These are phyloP conservation scores for Trichoplusia ni DNA, from an alignment of 1,140 invertebrate genomes.

Conservation along the genomic window DNA sequence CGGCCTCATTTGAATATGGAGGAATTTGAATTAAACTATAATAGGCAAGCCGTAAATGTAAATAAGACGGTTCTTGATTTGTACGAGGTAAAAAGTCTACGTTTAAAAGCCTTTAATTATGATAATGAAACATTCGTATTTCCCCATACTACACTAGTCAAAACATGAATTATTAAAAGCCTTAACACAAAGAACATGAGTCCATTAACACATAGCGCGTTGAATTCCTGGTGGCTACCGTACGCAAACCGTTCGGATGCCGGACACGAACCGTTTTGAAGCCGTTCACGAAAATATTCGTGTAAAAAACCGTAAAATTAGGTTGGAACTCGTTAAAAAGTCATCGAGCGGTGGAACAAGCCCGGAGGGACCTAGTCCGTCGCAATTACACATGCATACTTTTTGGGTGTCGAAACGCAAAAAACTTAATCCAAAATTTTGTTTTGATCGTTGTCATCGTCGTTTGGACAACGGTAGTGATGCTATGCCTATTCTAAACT, in stretches of 20 bases:
- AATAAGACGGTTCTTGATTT: no score
- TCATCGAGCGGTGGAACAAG: neutral
- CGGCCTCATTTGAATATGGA: no score
- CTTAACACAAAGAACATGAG: neutral
- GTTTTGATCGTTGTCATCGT: neutral
- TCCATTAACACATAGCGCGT: neutral
- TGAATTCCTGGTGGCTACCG: no score
- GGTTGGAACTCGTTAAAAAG: slow-evolving; percentile 23
- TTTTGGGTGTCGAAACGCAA: slow-evolving; percentile 6
- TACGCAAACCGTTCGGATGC: neutral
- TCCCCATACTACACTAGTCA: no score
- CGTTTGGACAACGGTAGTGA: neutral
- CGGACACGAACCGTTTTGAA: neutral
- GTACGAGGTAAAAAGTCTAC: no score
- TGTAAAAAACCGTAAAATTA: slow-evolving; percentile 13
- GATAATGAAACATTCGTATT: no score
- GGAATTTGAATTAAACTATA: no score
- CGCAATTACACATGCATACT: slow-evolving; percentile 3
- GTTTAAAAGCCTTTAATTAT: no score
- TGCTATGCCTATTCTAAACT: no score
- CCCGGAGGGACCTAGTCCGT: slow-evolving; percentile 2
- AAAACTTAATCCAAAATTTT: neutral
- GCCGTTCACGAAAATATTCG: slow-evolving; percentile 1
- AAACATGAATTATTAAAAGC: no score
- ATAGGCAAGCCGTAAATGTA: no score